phyloP scores from a whole-genome alignment of 2,888 invertebrate species.

The Phengaris arion region DNA sequence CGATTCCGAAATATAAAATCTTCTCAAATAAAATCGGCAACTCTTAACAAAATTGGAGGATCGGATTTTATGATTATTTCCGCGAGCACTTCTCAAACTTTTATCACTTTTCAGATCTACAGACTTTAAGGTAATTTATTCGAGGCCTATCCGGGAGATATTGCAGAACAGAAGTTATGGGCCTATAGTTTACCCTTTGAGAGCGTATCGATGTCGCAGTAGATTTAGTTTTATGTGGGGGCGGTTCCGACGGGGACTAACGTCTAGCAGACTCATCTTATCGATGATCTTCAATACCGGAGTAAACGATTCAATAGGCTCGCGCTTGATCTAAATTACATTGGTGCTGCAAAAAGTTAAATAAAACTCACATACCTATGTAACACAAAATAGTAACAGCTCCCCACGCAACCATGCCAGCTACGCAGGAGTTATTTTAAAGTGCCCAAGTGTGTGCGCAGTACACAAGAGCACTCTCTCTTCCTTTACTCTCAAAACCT shows the following conservation, averaged over 20 bases:
- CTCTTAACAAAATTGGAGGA: constrained; percentile 38
- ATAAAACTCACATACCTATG: neutral
- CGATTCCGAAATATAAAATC: constrained; percentile 35
- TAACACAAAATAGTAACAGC: too few relatives aligned
- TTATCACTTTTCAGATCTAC: constrained; percentile 52
- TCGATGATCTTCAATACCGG: constrained; percentile 39
- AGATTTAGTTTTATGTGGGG: constrained; percentile 52
- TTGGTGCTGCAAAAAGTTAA: neutral
- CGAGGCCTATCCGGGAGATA: constrained; percentile 48
- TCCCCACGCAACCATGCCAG: too few relatives aligned
- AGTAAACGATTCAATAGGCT: neutral
- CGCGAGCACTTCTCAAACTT: constrained; percentile 50
- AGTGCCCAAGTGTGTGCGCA: too few relatives aligned
- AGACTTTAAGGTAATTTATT: constrained; percentile 53
- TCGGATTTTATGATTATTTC: constrained; percentile 42
- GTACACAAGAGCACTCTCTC: too few relatives aligned
- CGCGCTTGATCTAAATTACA: neutral
- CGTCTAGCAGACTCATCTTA: constrained; percentile 46
- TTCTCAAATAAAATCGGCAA: constrained; percentile 38
- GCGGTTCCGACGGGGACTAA: constrained; percentile 44
- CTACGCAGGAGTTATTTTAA: too few relatives aligned
- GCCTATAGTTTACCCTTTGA: constrained; percentile 53
- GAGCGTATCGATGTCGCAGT: constrained; percentile 47
- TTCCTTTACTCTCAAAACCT: too few relatives aligned
- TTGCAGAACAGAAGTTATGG: constrained; percentile 52